Evolutionary conservation across 2,888 invertebrate species (phyloP), one percentile per base, ranked within the genome.

Genomic region (Helleia helle): DNA sequence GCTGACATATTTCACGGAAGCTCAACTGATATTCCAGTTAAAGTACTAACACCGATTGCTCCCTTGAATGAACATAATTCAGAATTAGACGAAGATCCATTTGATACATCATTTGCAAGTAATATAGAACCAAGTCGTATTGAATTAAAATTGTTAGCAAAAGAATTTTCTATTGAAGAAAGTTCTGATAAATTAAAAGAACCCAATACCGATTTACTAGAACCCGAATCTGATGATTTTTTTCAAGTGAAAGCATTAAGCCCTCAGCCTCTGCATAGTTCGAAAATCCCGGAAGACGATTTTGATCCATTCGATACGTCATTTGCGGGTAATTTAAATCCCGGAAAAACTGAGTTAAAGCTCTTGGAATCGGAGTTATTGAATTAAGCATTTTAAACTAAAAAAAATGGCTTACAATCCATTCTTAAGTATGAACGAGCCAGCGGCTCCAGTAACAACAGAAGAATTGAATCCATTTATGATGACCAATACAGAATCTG

Each of bases 261-360:
- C 1, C 93, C 93, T 14, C 87, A 89, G 42, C 86, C 83, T 6
- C 68, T 71, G 3, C 50, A 68, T 39, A 52, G 66, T 40, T 47
- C 64, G 30, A 67, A 65, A 25, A 45, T 59, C 31, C 55, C 67
- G 14, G 60, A 73, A 37, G 65, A 67, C 22, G 86, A 87, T 38
- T 83, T 90, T 50, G 94, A 95, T 83, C 94, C 94, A 0, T 95
- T 95, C 58, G 94, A 95, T 61, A 94, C 94, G 0, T 93, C 93
- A 3, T 91, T 93, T 55, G 93, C 92, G 0, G 85, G 86, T 36
- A 88, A 90, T 58, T 84, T 94, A 29, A 89, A 88, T 48, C 93
- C 93, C 0, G 93, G 94, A 2, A 89, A 88, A 65, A 89, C 92
- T 0, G 94, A 94, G 70, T 67, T 94, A 0, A 93, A 92, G 60